These are phyloP conservation scores for Mugil cephalus DNA, from an alignment of 2,113 vertebrate species.

Conservation along the genomic window DNA sequence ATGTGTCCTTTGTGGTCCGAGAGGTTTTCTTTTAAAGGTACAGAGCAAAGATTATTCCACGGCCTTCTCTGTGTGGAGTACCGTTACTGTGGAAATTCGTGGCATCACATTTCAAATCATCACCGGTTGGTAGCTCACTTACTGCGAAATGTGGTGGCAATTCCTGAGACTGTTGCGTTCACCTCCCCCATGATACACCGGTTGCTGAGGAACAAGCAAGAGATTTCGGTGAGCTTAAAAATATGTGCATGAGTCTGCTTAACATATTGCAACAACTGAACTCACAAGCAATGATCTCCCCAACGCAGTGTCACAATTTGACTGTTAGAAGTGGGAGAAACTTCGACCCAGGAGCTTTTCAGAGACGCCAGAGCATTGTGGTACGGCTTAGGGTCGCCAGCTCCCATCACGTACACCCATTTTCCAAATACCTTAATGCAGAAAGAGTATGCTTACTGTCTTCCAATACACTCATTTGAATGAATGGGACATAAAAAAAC, in stretches of 20 bases:
- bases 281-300: conserved; percentile 78
- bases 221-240: too few species aligned
- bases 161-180: conserved; percentile 71
- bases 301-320: conserved; percentile 67
- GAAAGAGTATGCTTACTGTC: background rate
- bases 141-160: conserved; percentile 74
- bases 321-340: conserved; percentile 62
- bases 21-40: conserved; percentile 67
- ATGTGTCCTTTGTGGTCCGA: conserved; percentile 79
- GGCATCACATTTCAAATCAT: too few species aligned
- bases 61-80: background rate
- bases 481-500: conserved; percentile 15
- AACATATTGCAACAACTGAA: conserved; percentile 7
- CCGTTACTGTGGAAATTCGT: background rate
- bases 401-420: conserved; percentile 80
- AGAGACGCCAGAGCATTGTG: conserved; percentile 74
- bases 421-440: conserved; percentile 73
- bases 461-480: background rate
- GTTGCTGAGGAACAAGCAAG: conserved; percentile 56
- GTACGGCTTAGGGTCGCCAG: conserved; percentile 72
- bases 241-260: background rate
- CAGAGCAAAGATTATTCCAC: background rate
- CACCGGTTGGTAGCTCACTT: conserved; percentile 36
- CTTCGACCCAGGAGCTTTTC: conserved; percentile 78
- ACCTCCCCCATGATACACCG: conserved; percentile 71